Evolutionary conservation across 2,888 invertebrate species (phyloP), one percentile per base, ranked within the genome.

Genomic region (Priocnemis perturbator): DNA sequence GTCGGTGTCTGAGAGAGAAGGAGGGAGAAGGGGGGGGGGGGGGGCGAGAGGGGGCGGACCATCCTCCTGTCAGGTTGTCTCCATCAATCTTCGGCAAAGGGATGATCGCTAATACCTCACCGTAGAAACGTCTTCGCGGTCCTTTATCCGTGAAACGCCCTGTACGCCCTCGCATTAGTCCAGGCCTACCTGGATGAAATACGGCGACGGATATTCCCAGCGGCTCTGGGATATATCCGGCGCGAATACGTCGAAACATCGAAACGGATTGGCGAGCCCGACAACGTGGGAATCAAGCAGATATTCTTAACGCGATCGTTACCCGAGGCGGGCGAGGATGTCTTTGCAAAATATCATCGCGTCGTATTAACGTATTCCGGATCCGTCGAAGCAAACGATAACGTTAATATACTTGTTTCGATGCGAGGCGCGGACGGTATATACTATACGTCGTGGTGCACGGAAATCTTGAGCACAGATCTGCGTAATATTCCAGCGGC

Each of bases 71-170:
- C 76, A 81, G 76, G 81, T 77, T 71, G 71, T 78, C 80, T 82
- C 82, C 87, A 87, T 87, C 87, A 87, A 87, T 87, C 87, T 87
- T 87, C 85, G 81, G 79, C 84, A 81, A 79, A 79, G 82, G 83
- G 80, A 85, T 86, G 86, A 87, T 37, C 86, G 86, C 81, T 87
- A 86, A 87, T 87, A 85, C 87, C 83, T 79, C 23, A 1, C 74
- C 64, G 77, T 70, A 80, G 71, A 78, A 81, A 79, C 83, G 80
- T 83, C 81, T 81, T 78, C 73, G 76, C 78, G 76, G 80, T 76
- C 71, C 80, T 78, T 80, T 73, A 78, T 76, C 72, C 79, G 69
- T 20, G 59, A 64, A 68, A 48, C 69, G 73, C 37, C 65, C 76
- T 74, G 68, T 73, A 74, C 59, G 37, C 37, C 37, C 73, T 69